phyloP scores from a whole-genome alignment of 2,888 invertebrate genomes.

The Epirrita christyi region DNA sequence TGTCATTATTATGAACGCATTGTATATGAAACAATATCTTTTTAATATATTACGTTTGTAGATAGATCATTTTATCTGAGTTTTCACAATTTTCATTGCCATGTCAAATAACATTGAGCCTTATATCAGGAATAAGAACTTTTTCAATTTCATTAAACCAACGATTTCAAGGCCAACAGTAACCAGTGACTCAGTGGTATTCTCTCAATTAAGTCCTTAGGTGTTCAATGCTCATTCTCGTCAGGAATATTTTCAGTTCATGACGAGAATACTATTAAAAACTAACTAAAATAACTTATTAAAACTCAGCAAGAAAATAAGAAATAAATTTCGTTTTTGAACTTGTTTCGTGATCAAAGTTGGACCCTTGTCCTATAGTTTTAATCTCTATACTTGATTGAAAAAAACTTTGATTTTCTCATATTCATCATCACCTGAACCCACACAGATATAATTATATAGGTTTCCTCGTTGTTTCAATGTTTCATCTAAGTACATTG shows the following conservation, averaged over 20 bases:
- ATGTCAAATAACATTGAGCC: slow-evolving; percentile 11
- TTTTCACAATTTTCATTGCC: slow-evolving; percentile 10
- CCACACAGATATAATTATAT: no score
- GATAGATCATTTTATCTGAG: background rate
- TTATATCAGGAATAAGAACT: slow-evolving; percentile 4
- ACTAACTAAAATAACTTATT: no score
- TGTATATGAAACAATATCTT: no score
- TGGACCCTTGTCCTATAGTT: background rate
- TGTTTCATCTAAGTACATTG: no score
- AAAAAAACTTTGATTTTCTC: background rate
- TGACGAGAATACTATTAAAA: no score
- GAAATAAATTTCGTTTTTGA: background rate
- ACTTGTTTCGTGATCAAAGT: background rate
- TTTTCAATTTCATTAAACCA: slow-evolving; percentile 8
- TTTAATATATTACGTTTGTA: no score
- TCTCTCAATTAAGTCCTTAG: slow-evolving; percentile 14
- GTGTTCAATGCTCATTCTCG: slow-evolving; percentile 7
- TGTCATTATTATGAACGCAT: background rate
- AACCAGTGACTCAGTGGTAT: slow-evolving; percentile 19
- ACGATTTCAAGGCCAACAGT: slow-evolving; percentile 14
- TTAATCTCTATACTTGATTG: background rate
- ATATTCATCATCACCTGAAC: background rate
- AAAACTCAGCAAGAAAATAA: no score
- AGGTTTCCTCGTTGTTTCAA: no score
- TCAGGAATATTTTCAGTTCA: background rate